Evolutionary conservation across 2,113 vertebrate species (phyloP).

Genomic region (Machaerirhynchus nigripectus): DNA sequence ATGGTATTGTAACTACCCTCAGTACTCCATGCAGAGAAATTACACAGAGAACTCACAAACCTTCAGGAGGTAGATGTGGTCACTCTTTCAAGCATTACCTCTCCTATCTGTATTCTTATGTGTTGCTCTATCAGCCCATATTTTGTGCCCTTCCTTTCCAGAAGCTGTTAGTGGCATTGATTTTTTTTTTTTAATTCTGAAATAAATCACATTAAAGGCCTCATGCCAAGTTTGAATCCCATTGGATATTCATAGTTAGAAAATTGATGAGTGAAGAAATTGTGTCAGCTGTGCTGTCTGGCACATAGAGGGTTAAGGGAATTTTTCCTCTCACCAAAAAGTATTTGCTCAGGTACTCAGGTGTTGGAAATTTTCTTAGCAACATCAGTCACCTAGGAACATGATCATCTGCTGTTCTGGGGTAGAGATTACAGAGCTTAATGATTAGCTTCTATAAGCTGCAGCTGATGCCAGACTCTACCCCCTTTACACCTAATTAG

Average conservation of each 20-base stretch:
- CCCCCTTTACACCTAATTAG: slow-evolving; percentile 98
- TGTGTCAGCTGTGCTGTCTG: neutral
- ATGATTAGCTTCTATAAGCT: slow-evolving; percentile 87
- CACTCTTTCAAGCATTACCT: neutral
- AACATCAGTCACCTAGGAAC: slow-evolving; percentile 74
- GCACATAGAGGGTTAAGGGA: slow-evolving; percentile 56
- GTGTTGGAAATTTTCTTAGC: slow-evolving; percentile 74
- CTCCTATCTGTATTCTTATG: neutral
- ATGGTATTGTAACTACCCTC: slow-evolving; percentile 67
- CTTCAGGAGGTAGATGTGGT: neutral
- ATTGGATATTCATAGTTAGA: neutral
- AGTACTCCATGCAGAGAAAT: slow-evolving; percentile 44
- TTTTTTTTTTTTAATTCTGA: neutral
- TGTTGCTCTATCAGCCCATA: neutral
- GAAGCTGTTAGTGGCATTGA: neutral
- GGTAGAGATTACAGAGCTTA: slow-evolving; percentile 91
- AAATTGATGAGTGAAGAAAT: neutral
- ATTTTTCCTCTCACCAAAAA: slow-evolving; percentile 60
- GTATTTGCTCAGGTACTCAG: slow-evolving; percentile 75
- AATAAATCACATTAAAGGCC: neutral
- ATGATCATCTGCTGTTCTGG: slow-evolving; percentile 88
- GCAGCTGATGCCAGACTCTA: slow-evolving; percentile 91
- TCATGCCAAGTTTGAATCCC: neutral
- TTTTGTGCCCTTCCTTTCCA: neutral
- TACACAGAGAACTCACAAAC: neutral